Evolutionary conservation across 2,113 vertebrate species (phyloP), one percentile per base, ranked within the genome.

Genomic region (Elgaria multicarinata): DNA sequence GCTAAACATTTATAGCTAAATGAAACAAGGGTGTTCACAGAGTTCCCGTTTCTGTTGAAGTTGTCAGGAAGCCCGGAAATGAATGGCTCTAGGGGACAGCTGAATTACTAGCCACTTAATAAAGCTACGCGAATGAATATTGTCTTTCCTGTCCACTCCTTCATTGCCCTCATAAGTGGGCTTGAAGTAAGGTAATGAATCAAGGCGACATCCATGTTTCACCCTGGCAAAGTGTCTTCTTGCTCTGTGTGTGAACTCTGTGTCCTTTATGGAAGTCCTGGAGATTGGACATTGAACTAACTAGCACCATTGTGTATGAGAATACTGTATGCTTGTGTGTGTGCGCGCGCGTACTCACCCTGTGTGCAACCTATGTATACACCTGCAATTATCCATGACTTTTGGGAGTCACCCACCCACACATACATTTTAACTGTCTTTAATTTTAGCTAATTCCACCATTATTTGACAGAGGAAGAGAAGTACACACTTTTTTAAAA

Each of bases 121-220:
- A 94, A 94, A 1, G 10, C 84, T 92, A 92, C 89, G 91, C 1
- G 4, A 91, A 39, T 0, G 75, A 95, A 95, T 94, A 93, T 96
- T 64, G 85, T 92, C 86, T 94, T 87, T 92, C 85, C 95, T 95
- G 91, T 95, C 90, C 94, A 88, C 90, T 96, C 94, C 94, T 93
- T 97, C 93, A 94, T 95, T 96, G 94, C 93, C 91, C 90, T 90
- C 26, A 80, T 93, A 96, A 96, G 95, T 95, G 92, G 96, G 91
- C 96, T 95, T 96, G 91, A 96, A 94, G 93, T 83, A 78, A 95
- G 67, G 92, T 91, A 95, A 91, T 94, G 94, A 95, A 92, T 95
- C 93, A 93, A 67, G 77, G 86, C 93, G 91, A 83, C 1, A n/a
- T 83, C 24, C 16, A 3, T 53, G 50, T 88, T 55, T 64, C 28